These are phyloP conservation scores for Tuberolachnus salignus DNA, from an alignment of 2,888 invertebrate genomes.

Conservation along the genomic window DNA sequence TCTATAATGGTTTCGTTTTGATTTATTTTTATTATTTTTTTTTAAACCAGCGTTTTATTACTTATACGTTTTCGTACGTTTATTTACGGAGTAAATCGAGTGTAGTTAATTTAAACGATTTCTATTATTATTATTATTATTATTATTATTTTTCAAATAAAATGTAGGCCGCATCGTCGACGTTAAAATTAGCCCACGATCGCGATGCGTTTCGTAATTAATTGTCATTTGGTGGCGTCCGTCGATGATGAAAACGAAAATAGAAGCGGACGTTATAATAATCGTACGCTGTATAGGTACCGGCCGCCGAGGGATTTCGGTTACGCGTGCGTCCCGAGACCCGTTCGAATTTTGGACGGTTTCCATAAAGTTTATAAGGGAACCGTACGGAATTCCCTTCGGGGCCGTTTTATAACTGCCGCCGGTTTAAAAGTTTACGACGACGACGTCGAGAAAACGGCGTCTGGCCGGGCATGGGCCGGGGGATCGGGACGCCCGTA, in stretches of 20 bases:
- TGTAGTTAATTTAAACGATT: too few relatives aligned
- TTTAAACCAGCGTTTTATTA: too few relatives aligned
- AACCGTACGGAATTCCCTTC: constrained; percentile 4
- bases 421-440: constrained; percentile 12
- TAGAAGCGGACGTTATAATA: constrained; percentile 11
- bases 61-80: too few relatives aligned
- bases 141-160: not conserved
- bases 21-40: too few relatives aligned
- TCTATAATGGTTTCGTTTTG: too few relatives aligned
- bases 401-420: not conserved
- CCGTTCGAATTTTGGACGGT: constrained; percentile 31
- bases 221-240: not conserved
- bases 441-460: constrained; percentile 7
- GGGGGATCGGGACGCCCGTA: too few relatives aligned
- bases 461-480: too few relatives aligned
- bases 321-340: constrained; percentile 19
- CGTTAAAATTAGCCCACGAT: not conserved
- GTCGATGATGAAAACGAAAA: constrained; percentile 2
- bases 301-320: not conserved
- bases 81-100: too few relatives aligned
- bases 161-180: not conserved
- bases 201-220: not conserved
- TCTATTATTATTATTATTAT: too few relatives aligned
- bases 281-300: too few relatives aligned
- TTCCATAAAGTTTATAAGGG: constrained; percentile 37